Evolutionary conservation across 30 jellyfish, hydroid and myxozoan genomes (phyloP), one percentile per base, ranked within the genome.

Genomic region (Aurelia aurita): DNA sequence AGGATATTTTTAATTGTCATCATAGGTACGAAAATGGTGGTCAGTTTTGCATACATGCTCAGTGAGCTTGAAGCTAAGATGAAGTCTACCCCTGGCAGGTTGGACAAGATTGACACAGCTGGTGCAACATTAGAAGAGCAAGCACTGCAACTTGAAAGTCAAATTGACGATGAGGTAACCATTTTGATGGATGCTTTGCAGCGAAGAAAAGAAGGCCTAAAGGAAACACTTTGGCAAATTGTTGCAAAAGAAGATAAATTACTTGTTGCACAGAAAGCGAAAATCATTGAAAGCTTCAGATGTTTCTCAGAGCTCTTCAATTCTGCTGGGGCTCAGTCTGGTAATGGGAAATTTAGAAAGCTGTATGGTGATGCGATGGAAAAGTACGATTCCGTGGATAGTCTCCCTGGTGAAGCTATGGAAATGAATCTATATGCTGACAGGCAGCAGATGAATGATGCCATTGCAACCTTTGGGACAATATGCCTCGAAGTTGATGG

Each of bases 21-120:
- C 32, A 21, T 34, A 14, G 46, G 53, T 13, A 13, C 46, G 72
- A 78, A 20, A 21, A 78, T 82, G 91, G 91, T 82, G 21, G 65
- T 65, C 27, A 65, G 78, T 55, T 47, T 11, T n/a, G 59, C 54
- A 19, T 82, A 51, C 51, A 22, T 51, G 54, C 62, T 82, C 27
- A 15, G 27, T n/a, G 85, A 82, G 57, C 82, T 82, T 60, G 70
- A 69, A 16, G 25, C 67, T 11, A 55, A 49, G 28, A 71, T 70
- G 19, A 39, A 22, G 58, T 28, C 62, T 6, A 27, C 23, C 64
- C 16, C 47, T 25, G 78, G 14, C 20, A 28, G 34, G 28, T 6
- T 26, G 68, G 80, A 55, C 15, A 57, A 67, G 39, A 53, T 82
- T 32, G 72, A 68, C n/a, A 26, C 28, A 47, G 35, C 15, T 27